phyloP scores from a whole-genome alignment of 2,113 vertebrate genomes.

The Haplochromis burtoni region DNA sequence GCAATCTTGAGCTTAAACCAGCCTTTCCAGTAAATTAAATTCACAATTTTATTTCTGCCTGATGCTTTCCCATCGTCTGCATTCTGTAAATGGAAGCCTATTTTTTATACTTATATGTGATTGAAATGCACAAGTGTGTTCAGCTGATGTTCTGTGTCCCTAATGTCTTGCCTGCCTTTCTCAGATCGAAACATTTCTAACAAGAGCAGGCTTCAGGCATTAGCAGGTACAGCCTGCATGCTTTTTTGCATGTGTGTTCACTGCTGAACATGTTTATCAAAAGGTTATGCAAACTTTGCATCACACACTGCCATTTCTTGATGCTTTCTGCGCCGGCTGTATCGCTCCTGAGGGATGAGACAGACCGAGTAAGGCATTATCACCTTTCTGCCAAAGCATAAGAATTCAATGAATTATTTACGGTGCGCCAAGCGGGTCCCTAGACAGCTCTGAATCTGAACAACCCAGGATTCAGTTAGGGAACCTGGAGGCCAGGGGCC shows the following conservation, averaged over 20 bases:
- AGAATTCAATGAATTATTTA: slow-evolving; percentile 69
- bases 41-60: neutral
- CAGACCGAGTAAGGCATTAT: slow-evolving; percentile 65
- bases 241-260: neutral
- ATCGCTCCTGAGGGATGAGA: slow-evolving; percentile 39
- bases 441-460: slow-evolving; percentile 31
- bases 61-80: neutral
- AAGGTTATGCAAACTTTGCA: slow-evolving; percentile 44
- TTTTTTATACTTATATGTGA: neutral
- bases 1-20: neutral
- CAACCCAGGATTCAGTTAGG: slow-evolving; percentile 47
- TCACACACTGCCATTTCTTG: neutral
- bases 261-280: neutral
- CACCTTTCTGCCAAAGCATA: slow-evolving; percentile 60
- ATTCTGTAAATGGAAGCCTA: neutral
- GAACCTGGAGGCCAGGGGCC: slow-evolving; percentile 47
- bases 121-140: neutral
- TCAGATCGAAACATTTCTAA: neutral
- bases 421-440: slow-evolving; percentile 35
- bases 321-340: slow-evolving; percentile 1
- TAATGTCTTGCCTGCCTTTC: neutral
- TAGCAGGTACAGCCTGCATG: neutral
- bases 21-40: neutral
- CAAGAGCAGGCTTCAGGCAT: neutral
- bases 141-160: neutral